Conservation (phyloP, 2,888 invertebrate species). For the Drosophila nr. fundita region DNA sequence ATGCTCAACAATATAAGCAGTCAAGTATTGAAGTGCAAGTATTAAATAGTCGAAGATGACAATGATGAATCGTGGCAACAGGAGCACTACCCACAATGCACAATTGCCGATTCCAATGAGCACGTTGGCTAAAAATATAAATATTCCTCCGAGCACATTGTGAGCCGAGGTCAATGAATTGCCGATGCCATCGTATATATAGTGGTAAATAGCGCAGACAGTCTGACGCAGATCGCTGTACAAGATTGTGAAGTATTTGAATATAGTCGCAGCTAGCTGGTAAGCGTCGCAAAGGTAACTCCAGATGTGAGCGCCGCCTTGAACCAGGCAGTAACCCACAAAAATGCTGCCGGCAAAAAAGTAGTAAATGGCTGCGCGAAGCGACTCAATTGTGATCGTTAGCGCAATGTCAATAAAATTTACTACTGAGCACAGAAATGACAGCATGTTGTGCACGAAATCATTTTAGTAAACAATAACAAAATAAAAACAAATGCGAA, state of each 20-base stretch:
- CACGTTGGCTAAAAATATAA: conserved; percentile 16
- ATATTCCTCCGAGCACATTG: conserved; percentile 3
- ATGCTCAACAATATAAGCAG: conserved; percentile 20
- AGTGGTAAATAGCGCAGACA: conserved; percentile 18
- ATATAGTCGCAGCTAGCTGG: neutral
- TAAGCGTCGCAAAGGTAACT: conserved; percentile 14
- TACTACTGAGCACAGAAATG: conserved; percentile 24
- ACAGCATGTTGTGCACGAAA: conserved; percentile 37
- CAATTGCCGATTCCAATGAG: conserved; percentile 49
- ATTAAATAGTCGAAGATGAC: conserved; percentile 37
- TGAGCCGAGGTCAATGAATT: conserved; percentile 18
- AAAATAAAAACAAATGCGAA: conserved; percentile 20
- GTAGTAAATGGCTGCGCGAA: conserved; percentile 40
- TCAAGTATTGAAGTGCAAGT: conserved; percentile 19
- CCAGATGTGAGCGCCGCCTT: conserved; percentile 31
- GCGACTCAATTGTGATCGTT: conserved; percentile 23
- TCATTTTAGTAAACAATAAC: conserved; percentile 27
- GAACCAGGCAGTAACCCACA: conserved; percentile 55
- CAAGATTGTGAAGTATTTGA: neutral
- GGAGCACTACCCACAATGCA: conserved; percentile 54
- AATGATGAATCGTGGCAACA: conserved; percentile 49
- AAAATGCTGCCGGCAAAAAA: conserved; percentile 53
- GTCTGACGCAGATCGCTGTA: conserved; percentile 16
- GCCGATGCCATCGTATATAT: conserved; percentile 40
- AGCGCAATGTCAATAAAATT: conserved; percentile 41